phyloP scores from a whole-genome alignment of 2,113 vertebrate species.

The Rhabdornis inornatus region DNA sequence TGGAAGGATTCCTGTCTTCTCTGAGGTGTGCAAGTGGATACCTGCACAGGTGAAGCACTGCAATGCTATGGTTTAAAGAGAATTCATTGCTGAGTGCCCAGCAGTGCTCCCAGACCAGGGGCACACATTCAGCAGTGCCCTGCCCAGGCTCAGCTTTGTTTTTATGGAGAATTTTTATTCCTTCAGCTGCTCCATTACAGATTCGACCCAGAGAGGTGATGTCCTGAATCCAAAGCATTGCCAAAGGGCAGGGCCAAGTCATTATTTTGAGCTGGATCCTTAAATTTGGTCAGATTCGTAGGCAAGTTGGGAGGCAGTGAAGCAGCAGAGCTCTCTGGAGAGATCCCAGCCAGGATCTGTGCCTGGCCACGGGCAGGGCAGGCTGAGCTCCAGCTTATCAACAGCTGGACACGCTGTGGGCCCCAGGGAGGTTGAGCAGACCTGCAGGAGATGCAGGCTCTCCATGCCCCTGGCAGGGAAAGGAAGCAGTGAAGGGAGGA shows the following conservation, averaged over 20 bases:
- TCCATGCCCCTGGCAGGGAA: not conserved
- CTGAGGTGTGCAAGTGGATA: not conserved
- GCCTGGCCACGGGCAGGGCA: rapidly evolving
- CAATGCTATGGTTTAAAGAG: not conserved
- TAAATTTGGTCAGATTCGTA: not conserved
- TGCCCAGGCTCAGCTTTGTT: not conserved
- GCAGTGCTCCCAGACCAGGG: not conserved
- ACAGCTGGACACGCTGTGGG: not conserved
- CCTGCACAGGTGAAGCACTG: not conserved
- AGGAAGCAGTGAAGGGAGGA: not conserved
- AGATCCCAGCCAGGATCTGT: not conserved
- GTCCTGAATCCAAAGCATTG: not conserved
- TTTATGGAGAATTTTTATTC: not conserved
- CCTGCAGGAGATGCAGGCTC: not conserved
- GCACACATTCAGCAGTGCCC: not conserved
- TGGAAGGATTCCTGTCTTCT: not conserved
- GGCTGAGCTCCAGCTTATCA: not conserved
- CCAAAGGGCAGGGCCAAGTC: not conserved
- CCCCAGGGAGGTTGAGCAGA: not conserved
- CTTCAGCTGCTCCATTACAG: not conserved
- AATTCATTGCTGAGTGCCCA: not conserved
- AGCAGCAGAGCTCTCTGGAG: not conserved
- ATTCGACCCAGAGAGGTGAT: not conserved
- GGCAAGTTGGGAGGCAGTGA: not conserved
- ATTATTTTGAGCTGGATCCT: not conserved